Conservation (phyloP, 2,888 invertebrate genomes). For the Altica lythri region DNA sequence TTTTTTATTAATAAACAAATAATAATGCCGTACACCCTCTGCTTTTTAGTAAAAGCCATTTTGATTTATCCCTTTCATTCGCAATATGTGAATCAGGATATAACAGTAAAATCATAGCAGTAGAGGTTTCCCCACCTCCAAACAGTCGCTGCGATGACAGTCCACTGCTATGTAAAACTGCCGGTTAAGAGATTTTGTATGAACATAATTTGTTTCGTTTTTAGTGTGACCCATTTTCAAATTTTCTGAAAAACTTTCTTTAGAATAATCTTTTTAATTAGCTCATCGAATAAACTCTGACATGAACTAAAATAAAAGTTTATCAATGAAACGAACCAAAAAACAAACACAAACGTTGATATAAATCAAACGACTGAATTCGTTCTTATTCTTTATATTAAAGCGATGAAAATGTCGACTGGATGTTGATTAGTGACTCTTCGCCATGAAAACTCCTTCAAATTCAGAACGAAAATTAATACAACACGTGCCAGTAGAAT, state of each 20-base stretch:
- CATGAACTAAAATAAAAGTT: not conserved
- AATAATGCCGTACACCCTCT: too few relatives aligned
- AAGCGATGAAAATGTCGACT: too few relatives aligned
- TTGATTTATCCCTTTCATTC: too few relatives aligned
- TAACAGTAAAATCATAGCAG: too few relatives aligned
- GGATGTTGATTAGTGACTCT: slow-evolving; percentile 2
- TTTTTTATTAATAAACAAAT: too few relatives aligned
- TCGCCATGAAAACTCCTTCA: not conserved
- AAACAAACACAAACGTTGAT: slow-evolving; percentile 3
- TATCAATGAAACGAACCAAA: not conserved
- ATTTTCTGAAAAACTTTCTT: not conserved
- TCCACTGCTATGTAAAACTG: too few relatives aligned
- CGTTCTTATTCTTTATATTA: not conserved
- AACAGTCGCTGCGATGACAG: too few relatives aligned
- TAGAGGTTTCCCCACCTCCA: too few relatives aligned
- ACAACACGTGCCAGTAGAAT: not conserved
- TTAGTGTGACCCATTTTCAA: not conserved
- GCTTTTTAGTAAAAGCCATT: too few relatives aligned
- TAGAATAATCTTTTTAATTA: not conserved
- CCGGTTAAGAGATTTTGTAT: too few relatives aligned
- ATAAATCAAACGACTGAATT: not conserved
- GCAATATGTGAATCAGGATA: too few relatives aligned
- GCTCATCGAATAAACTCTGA: not conserved
- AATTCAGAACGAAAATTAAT: not conserved
- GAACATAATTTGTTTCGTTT: too few relatives aligned